Percentiles rank a stretch among this genome's conserved stretches.
These are phyloP conservation scores for Xanthostigma xanthostigma DNA, from an alignment of 2,888 invertebrate species.

Conservation along the genomic window DNA sequence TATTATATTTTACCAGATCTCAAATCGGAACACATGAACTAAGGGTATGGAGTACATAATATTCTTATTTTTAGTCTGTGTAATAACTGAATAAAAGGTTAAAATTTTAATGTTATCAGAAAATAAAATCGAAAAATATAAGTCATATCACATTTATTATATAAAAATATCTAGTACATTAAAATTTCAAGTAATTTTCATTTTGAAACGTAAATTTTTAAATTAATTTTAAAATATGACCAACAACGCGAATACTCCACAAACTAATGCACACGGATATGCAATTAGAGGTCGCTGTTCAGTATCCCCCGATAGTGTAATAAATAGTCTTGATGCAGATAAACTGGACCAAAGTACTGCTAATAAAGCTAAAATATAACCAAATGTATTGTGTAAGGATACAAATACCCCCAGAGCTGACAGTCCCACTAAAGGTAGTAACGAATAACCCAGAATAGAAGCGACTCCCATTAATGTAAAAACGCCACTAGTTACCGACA, in stretches of 20 bases:
- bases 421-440: conserved; percentile 81
- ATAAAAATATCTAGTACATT: not conserved
- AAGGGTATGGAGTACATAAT: too few species aligned
- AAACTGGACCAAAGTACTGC: conserved; percentile 79
- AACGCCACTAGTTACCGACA: conserved; percentile 51
- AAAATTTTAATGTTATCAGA: not conserved
- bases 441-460: conserved; percentile 82
- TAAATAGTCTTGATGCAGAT: conserved; percentile 86
- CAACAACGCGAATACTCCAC: conserved; percentile 83
- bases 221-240: conserved; percentile 59
- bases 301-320: conserved; percentile 75
- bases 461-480: conserved; percentile 68
- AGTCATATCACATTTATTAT: not conserved
- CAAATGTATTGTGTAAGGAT: conserved; percentile 56
- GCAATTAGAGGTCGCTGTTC: conserved; percentile 76
- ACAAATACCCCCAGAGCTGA: conserved; percentile 65
- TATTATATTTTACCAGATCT: too few species aligned
- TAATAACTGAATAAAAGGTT: too few species aligned
- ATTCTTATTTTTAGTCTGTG: too few species aligned
- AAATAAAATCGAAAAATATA: not conserved
- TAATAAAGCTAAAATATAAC: conserved; percentile 47
- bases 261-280: conserved; percentile 85
- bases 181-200: not conserved
- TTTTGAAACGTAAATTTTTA: not conserved
- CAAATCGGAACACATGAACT: too few species aligned